Evolutionary conservation across 1,140 invertebrate genomes (phyloP), one percentile per base, ranked within the genome.

Genomic region (Drosophila leontia): DNA sequence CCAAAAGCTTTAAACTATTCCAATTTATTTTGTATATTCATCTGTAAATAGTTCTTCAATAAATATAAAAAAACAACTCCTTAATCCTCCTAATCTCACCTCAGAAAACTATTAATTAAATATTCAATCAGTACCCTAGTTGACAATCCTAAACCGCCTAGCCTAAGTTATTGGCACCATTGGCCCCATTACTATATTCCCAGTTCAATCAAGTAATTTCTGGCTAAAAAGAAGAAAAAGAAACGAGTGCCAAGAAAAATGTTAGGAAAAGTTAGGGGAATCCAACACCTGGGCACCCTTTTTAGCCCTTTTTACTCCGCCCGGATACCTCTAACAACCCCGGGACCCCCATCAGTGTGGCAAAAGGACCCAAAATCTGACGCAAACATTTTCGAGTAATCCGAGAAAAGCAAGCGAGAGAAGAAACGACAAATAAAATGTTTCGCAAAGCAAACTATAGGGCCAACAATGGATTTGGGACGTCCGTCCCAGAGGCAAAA

Each of bases 131-230:
- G 35, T 15, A 3, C 8, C 41, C 68, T 7, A 39, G 8, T 9
- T 26, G 65, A 69, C 60, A 35, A 11, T 34, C 29, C 15, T 9
- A 34, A 34, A 7, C 67, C 37, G 19, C 48, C 48, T 11, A 13
- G 23, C 53, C 29, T 50, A 32, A 60, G 37, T 60, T 74, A 72
- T 51, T 37, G 48, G 45, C 55, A 59, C 55, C 70, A 51, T 60
- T 74, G 70, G 45, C 67, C 48, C 68, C 45, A 44, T 74, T 60
- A 50, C 53, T 15, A 51, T 60, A 72, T 74, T 74, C 68, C 70
- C 70, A 60, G 70, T 72, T 72, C 70, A 74, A 74, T 74, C 68
- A 74, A 74, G 68, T 74, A 72, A 74, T 74, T 74, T 74, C 45
- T 8, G 23, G 35, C 17, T 37, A 26, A 19, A 34, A 65, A 45